phyloP scores from a whole-genome alignment of 2,797 vertebrate genomes.

The Tenualosa thibaudeaui region DNA sequence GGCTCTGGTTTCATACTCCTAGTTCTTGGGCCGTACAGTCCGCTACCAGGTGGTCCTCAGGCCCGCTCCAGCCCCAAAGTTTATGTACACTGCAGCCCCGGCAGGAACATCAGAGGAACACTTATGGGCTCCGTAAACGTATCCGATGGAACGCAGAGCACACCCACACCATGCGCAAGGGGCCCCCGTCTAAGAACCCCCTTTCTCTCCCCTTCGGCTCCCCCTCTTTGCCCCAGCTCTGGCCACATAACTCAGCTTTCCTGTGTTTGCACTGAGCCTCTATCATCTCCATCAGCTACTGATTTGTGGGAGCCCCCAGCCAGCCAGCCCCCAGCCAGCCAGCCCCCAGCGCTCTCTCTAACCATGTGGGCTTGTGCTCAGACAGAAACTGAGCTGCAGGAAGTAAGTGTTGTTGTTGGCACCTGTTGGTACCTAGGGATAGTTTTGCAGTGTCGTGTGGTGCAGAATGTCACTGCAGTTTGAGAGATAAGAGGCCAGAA shows the following conservation, averaged over 20 bases:
- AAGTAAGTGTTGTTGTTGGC: neutral
- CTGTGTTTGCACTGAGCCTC: neutral
- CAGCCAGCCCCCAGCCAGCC: neutral
- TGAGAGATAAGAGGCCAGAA: neutral
- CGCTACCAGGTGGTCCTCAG: conserved; percentile 18
- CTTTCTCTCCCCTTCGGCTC: neutral
- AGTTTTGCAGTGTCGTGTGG: neutral
- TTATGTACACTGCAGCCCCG: conserved; percentile 18
- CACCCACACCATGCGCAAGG: neutral
- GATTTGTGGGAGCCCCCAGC: neutral
- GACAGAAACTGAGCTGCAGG: neutral
- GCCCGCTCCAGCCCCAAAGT: conserved; percentile 1
- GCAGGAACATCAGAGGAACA: conserved; percentile 16
- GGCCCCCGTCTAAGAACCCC: neutral
- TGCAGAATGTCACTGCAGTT: neutral
- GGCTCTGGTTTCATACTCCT: conserved; percentile 4
- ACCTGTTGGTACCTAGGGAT: neutral
- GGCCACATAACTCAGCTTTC: neutral
- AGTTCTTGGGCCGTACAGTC: neutral
- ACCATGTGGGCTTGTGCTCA: neutral
- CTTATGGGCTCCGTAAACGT: conserved; percentile 16
- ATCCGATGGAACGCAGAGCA: neutral
- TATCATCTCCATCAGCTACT: neutral
- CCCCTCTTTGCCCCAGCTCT: neutral
- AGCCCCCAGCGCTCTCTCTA: neutral